Base-by-base conservation (phyloP, 2,888 invertebrate species). In the Perizoma flavofasciatum region DNA sequence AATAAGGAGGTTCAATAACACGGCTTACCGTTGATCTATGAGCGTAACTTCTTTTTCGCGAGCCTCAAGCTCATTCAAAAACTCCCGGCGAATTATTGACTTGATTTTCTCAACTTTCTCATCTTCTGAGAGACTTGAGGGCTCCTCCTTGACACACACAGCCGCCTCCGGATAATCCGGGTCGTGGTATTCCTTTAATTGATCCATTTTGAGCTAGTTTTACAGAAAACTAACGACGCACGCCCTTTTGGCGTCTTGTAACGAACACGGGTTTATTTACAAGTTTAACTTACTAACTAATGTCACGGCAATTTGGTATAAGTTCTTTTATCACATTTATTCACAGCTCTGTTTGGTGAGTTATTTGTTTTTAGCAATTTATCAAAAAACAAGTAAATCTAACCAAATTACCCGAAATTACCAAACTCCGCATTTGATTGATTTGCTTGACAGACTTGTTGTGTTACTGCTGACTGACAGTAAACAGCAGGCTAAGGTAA, bases 31-130 rank as follows among this genome's bases (percentile, higher is more conserved):
- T 63, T 94, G 93, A 76, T 96, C 95, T 60, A 96, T 95, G 52
- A 94, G 86, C 63, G 94, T 90, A 9, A 97, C 88, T 87, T 97
- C 96, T 56, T 94, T 93, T 77, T 96, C 95, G 74, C 96, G 95
- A 1, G 88, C 78, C 49, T 92, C 88, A 8, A 97, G 88, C 81
- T 97, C 97, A 49, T 92, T 93, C 47, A 94, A 89, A 86, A 97
- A 97, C 83, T 97, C 96, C 59, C 92, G 92, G 68, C 94, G 93
- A 37, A 97, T 93, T 53, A 97, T 95, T 34, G 90, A 85, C 67
- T 92, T 89, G 61, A 95, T 93, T 81, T 91, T 94, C 32, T 84
- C 80, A 40, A 85, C 73, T 79, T 88, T 87, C 69, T 89, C 86
- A 50, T 92, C 93, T 54, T 88, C 86, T 0, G 82, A 68, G 22